These are phyloP conservation scores for Tipula helvola DNA, from an alignment of 2,888 invertebrate genomes.

Conservation along the genomic window DNA sequence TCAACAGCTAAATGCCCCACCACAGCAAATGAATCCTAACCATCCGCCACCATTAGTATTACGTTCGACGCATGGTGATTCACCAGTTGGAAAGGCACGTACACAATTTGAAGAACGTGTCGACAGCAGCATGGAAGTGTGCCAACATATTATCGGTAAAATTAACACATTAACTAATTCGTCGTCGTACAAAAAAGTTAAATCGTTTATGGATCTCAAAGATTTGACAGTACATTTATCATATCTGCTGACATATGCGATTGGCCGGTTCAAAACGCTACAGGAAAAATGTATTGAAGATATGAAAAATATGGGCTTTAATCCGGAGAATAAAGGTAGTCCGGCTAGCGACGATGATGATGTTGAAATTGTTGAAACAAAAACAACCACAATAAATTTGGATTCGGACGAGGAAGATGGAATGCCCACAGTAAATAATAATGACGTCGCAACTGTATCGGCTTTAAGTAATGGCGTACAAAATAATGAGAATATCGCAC, in stretches of 20 bases:
- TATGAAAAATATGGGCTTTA: slow-evolving; percentile 33
- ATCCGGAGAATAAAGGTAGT: slow-evolving; percentile 7
- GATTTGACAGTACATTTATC: slow-evolving; percentile 35
- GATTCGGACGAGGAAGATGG: slow-evolving; percentile 31
- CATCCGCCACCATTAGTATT: slow-evolving; percentile 20
- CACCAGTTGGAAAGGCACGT: slow-evolving; percentile 28
- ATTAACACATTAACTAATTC: slow-evolving; percentile 33
- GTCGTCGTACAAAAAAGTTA: slow-evolving; percentile 33
- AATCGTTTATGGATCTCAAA: slow-evolving; percentile 31
- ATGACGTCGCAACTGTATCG: background rate
- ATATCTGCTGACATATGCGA: slow-evolving; percentile 33
- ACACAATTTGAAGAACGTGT: slow-evolving; percentile 31
- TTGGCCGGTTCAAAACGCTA: slow-evolving; percentile 32
- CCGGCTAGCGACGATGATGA: slow-evolving; percentile 29
- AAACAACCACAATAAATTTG: slow-evolving; percentile 32
- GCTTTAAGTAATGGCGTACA: slow-evolving; percentile 10
- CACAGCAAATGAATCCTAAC: background rate
- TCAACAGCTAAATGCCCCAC: slow-evolving; percentile 16
- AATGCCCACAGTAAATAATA: background rate
- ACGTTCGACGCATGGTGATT: slow-evolving; percentile 26
- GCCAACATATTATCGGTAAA: slow-evolving; percentile 33
- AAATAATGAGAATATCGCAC: background rate
- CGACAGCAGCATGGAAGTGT: slow-evolving; percentile 33
- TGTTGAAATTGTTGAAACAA: slow-evolving; percentile 34
- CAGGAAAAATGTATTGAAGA: slow-evolving; percentile 34